phyloP scores from a whole-genome alignment of 2,797 vertebrate species.

The Gymnocypris eckloni region DNA sequence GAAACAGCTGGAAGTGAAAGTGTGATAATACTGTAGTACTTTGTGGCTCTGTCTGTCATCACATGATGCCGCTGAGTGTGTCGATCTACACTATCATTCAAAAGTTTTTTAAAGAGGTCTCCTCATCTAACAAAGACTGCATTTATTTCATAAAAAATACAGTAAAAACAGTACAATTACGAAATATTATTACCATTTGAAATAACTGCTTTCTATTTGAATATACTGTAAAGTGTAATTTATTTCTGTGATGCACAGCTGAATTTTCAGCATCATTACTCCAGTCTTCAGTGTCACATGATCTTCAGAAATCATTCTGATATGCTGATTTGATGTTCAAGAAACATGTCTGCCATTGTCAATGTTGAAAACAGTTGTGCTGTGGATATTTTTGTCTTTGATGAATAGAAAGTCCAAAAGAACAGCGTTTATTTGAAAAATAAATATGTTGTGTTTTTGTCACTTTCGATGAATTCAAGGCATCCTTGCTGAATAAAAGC shows the following conservation, averaged over 20 bases:
- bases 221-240: not conserved
- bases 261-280: not conserved
- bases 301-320: not conserved
- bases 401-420: too few relatives aligned
- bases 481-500: not conserved
- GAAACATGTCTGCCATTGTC: not conserved
- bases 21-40: not conserved
- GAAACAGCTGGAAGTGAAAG: not conserved
- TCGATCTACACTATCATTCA: not conserved
- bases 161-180: not conserved
- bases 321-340: not conserved
- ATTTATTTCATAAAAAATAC: not conserved
- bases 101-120: not conserved
- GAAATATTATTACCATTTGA: not conserved
- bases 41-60: not conserved
- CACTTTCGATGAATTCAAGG: not conserved
- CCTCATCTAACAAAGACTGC: not conserved
- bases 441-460: not conserved
- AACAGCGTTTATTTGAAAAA: not conserved
- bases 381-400: not conserved
- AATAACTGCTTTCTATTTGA: not conserved
- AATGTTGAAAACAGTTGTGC: not conserved
- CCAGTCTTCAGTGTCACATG: not conserved
- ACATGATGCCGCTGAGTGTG: not conserved
- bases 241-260: not conserved